Evolutionary conservation across 2,797 vertebrate genomes (phyloP), one percentile per base, ranked within the genome.

Genomic region (Esox masquinongy): DNA sequence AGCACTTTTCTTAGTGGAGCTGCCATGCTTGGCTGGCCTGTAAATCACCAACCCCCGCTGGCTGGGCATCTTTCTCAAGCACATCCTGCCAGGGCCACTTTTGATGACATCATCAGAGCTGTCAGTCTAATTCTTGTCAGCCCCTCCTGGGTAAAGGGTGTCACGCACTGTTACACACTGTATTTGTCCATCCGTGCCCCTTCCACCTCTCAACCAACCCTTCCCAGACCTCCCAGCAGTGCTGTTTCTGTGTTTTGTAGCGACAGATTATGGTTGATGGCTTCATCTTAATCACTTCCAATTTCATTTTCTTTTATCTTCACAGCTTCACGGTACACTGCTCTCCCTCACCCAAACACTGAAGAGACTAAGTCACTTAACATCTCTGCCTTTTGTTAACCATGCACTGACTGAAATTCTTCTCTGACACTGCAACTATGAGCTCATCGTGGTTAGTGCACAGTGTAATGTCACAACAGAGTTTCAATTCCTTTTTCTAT

Each of bases 51-150:
- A 72, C 81, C 81, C 83, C 85, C 88, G 78, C 79, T 39, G 78
- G 74, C 84, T 47, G 74, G 77, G 76, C 86, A 83, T 83, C 63
- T 70, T 78, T 88, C 81, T 90, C 70, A 74, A 86, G 79, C 76
- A 84, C 86, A 85, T 84, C 77, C 74, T 80, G 84, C 87, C 78
- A 68, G 76, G 85, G 87, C 86, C 86, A 70, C 16, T 89, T 91
- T 92, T 93, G 92, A 94, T 92, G 92, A 93, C 91, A 93, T 93
- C 90, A 93, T 93, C 88, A 87, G 43, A 50, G 84, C 90, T 91
- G 90, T 91, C 91, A 89, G 84, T 91, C 88, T 90, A 80, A 78
- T 79, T 81, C 76, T 74, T 77, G 86, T 88, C 73, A n/a, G 70
- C 83, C 70, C 89, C 92, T 89, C 79, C 74, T 50, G 85, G 92